Evolutionary conservation across 2,113 vertebrate species (phyloP), one percentile per base, ranked within the genome.

Genomic region (Boleophthalmus pectinirostris): DNA sequence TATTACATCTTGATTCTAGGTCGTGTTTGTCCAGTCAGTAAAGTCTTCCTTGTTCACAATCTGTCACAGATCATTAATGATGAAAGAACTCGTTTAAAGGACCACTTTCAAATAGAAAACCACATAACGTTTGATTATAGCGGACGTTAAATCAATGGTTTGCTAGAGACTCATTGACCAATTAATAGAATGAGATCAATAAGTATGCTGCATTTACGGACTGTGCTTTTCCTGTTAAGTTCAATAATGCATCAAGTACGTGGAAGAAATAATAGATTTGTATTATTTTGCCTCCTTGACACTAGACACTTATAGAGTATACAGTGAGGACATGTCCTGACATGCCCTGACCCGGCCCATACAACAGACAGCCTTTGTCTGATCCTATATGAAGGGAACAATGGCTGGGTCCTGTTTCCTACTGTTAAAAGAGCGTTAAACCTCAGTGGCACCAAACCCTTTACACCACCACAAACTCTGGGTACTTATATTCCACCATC

Each of bases 371-470:
- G 73, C 73, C 82, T 81, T 86, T 90, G 88, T 89, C 65, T 11
- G 54, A 14, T 3, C 67, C 79, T 78, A 77, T 90, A 82, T 69
- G 84, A 84, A 88, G 69, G 73, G 85, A 78, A 90, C 90, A 90
- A 91, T 88, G 81, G 80, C 23, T 73, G 35, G 77, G 88, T 86
- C 87, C 72, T 88, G 83, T 86, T 88, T 87, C 75, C 70, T 9
- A 68, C 80, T 80, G 79, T 87, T 86, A 85, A 89, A 87, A 75
- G 85, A 80, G 78, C 84, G 86, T 88, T 86, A 83, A 78, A 82
- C 68, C 85, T 70, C 83, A 87, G 84, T 75, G 88, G 81, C 72
- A 77, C 83, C 77, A 71, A 63, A 80, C 75, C 80, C 43, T 49
- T 87, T 80, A 82, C 83, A 80, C 53, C 63, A 29, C 71, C 72